These are phyloP conservation scores for Celastrina argiolus DNA, from an alignment of 2,888 invertebrate species.

Conservation along the genomic window DNA sequence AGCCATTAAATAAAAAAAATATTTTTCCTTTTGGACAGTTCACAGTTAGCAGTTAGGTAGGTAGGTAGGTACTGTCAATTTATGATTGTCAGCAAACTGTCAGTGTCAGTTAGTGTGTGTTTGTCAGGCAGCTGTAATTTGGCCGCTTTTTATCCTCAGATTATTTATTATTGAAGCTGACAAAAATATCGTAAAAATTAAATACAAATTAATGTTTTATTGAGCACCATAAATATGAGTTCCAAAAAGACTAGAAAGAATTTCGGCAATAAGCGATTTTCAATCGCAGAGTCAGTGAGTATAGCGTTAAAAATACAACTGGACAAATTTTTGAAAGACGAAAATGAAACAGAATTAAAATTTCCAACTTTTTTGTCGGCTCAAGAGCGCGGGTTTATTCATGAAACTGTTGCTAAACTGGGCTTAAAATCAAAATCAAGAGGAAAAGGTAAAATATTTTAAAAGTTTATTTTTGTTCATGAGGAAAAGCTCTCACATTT, in stretches of 20 bases:
- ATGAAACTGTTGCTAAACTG: conserved; percentile 81
- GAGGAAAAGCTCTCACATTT: neutral
- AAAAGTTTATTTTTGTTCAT: neutral
- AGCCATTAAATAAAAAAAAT: too few species aligned
- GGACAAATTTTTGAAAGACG: conserved; percentile 67
- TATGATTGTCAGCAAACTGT: too few species aligned
- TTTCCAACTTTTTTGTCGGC: conserved; percentile 87
- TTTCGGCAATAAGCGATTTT: conserved; percentile 64
- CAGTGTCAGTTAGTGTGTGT: too few species aligned
- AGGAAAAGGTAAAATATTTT: conserved; percentile 81
- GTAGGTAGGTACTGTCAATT: too few species aligned
- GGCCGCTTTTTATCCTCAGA: too few species aligned
- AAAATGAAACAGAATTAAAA: conserved; percentile 70
- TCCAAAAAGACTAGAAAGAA: conserved; percentile 63
- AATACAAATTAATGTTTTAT: neutral
- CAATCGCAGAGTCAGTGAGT: conserved; percentile 71
- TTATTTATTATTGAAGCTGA: too few species aligned
- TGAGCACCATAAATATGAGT: conserved; percentile 49
- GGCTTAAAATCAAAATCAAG: conserved; percentile 89
- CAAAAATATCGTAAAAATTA: neutral
- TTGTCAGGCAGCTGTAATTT: too few species aligned
- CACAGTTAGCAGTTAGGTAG: too few species aligned
- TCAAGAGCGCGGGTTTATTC: conserved; percentile 88
- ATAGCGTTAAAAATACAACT: conserved; percentile 70
- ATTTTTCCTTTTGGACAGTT: too few species aligned